Percentiles rank a stretch among this genome's conserved stretches.
These are phyloP conservation scores for Heteromurus nitidus DNA, from an alignment of 2,888 invertebrate species.

Conservation along the genomic window DNA sequence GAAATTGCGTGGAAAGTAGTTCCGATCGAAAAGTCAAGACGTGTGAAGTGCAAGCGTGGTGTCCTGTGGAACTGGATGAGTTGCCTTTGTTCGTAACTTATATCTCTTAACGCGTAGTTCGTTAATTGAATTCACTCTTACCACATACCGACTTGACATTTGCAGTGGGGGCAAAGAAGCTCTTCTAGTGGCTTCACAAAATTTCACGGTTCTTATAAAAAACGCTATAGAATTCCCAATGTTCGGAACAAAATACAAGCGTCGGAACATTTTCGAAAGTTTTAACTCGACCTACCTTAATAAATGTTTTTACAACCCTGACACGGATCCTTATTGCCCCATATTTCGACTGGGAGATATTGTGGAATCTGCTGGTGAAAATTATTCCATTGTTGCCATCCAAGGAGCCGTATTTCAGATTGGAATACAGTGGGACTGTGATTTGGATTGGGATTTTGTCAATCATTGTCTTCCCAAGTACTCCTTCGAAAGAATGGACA, in stretches of 20 bases:
- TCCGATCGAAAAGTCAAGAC: conserved; percentile 66
- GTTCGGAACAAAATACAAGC: conserved; percentile 71
- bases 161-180: conserved; percentile 57
- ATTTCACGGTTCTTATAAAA: conserved; percentile 72
- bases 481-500: conserved; percentile 76
- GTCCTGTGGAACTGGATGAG: conserved; percentile 76
- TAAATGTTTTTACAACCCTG: conserved; percentile 74
- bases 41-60: conserved; percentile 77
- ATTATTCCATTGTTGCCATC: conserved; percentile 74
- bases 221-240: conserved; percentile 70
- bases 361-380: conserved; percentile 74
- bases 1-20: conserved; percentile 75
- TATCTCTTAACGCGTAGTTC: conserved; percentile 59
- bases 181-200: conserved; percentile 65
- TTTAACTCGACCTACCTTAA: conserved; percentile 74
- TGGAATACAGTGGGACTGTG: conserved; percentile 76
- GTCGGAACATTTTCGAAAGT: conserved; percentile 75
- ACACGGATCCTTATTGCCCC: conserved; percentile 75
- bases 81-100: conserved; percentile 73
- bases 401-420: conserved; percentile 69
- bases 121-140: conserved; percentile 77
- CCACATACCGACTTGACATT: conserved; percentile 74
- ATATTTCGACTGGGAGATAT: conserved; percentile 76
- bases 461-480: conserved; percentile 77
- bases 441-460: conserved; percentile 76